Evolutionary conservation across 2,797 vertebrate species (phyloP).

Genomic region (Anguilla megastoma): DNA sequence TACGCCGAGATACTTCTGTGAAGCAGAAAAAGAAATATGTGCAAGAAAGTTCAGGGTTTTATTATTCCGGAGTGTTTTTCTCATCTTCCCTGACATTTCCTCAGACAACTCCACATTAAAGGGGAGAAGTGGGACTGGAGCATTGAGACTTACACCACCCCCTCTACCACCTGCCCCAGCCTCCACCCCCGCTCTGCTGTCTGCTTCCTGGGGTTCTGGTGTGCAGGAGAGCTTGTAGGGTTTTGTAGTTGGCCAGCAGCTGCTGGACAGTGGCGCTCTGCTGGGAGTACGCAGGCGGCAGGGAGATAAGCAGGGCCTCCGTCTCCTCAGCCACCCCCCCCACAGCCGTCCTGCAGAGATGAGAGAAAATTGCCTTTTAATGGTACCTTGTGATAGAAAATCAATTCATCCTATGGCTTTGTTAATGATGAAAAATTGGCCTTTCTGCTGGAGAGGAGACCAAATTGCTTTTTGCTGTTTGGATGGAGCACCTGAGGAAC

Average conservation of each 20-base stretch:
- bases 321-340: background rate
- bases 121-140: background rate
- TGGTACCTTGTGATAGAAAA: slow-evolving; percentile 34
- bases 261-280: background rate
- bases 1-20: background rate
- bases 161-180: background rate
- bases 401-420: slow-evolving; percentile 34
- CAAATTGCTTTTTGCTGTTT: background rate
- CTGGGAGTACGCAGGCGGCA: background rate
- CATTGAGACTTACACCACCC: background rate
- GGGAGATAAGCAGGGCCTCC: background rate
- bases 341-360: slow-evolving; percentile 18
- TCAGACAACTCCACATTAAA: background rate
- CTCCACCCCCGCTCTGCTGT: background rate
- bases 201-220: background rate
- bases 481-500: background rate
- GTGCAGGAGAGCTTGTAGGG: background rate
- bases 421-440: slow-evolving; percentile 35
- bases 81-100: slow-evolving; percentile 7
- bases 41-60: background rate
- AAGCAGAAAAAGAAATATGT: background rate
- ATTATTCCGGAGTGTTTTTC: background rate
- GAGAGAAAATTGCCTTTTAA: slow-evolving; percentile 38
- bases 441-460: slow-evolving; percentile 14
- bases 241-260: background rate